A percentile compares a stretch with the other conserved stretches of the same genome.
Conservation (phyloP, 2,113 vertebrate genomes). For the Zapornia atra region DNA sequence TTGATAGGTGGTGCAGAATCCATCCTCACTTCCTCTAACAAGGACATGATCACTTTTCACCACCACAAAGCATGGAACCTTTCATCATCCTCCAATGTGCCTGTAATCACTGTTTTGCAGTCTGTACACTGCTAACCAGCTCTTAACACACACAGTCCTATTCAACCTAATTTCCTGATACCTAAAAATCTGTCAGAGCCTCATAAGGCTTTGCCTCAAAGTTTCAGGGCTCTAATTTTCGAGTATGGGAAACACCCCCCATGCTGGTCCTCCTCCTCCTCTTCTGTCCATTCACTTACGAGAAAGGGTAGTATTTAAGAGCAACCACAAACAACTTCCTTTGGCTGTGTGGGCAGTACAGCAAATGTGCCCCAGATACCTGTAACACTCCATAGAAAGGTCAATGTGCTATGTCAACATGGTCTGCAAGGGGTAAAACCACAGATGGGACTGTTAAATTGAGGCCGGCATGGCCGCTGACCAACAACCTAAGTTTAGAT, state of each 20-base stretch:
- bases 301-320: not conserved
- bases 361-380: not conserved
- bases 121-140: not conserved
- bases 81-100: not conserved
- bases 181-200: not conserved
- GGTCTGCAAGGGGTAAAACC: not conserved
- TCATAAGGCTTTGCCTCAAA: not conserved
- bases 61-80: not conserved
- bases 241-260: not conserved
- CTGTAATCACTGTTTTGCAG: not conserved
- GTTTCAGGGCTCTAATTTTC: not conserved
- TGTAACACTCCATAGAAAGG: not conserved
- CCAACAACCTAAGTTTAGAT: not conserved
- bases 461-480: not conserved
- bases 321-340: not conserved
- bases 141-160: not conserved
- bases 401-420: not conserved
- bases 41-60: not conserved
- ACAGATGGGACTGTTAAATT: not conserved
- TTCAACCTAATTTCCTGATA: not conserved
- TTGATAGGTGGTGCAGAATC: not conserved
- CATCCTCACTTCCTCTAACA: not conserved
- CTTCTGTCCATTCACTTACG: not conserved
- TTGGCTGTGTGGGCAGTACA: not conserved
- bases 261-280: not conserved